Evolutionary conservation across 2,797 vertebrate genomes (phyloP).

Genomic region (Erpetoichthys calabaricus): DNA sequence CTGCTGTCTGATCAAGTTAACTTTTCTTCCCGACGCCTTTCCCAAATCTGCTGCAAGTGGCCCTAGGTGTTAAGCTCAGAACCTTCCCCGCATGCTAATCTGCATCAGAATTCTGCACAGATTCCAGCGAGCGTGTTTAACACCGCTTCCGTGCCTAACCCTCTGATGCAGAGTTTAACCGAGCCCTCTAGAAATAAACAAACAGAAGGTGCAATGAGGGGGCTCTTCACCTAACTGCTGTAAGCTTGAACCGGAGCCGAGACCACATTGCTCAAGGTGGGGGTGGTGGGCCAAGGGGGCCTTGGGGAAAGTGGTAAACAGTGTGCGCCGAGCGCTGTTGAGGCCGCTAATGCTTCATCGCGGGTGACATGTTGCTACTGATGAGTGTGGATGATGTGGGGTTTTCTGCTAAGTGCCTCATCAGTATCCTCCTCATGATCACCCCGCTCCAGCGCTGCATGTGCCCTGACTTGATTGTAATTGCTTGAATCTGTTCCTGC

Average conservation of each 20-base stretch:
- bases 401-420: slow-evolving; percentile 97
- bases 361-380: slow-evolving; percentile 74
- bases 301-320: slow-evolving; percentile 63
- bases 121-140: too few relatives aligned
- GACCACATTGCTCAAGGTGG: slow-evolving; percentile 49
- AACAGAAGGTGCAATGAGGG: slow-evolving; percentile 19
- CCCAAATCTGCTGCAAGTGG: too few relatives aligned
- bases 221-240: slow-evolving; percentile 23
- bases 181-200: slow-evolving; percentile 16
- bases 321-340: slow-evolving; percentile 58
- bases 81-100: too few relatives aligned
- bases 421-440: slow-evolving; percentile 99
- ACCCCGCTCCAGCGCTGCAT: slow-evolving; percentile 91
- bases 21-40: too few relatives aligned
- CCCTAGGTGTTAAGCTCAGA: too few relatives aligned
- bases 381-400: slow-evolving; percentile 77
- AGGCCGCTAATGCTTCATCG: slow-evolving; percentile 67
- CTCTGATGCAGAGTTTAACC: too few relatives aligned
- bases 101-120: too few relatives aligned
- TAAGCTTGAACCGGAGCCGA: slow-evolving; percentile 52
- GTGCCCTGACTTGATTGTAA: slow-evolving; percentile 99
- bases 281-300: slow-evolving; percentile 43
- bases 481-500: slow-evolving; percentile 99
- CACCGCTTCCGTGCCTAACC: too few relatives aligned
- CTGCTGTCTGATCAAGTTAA: too few relatives aligned